These are phyloP conservation scores for Ips nitidus DNA, from an alignment of 1,140 invertebrate species.

Conservation along the genomic window DNA sequence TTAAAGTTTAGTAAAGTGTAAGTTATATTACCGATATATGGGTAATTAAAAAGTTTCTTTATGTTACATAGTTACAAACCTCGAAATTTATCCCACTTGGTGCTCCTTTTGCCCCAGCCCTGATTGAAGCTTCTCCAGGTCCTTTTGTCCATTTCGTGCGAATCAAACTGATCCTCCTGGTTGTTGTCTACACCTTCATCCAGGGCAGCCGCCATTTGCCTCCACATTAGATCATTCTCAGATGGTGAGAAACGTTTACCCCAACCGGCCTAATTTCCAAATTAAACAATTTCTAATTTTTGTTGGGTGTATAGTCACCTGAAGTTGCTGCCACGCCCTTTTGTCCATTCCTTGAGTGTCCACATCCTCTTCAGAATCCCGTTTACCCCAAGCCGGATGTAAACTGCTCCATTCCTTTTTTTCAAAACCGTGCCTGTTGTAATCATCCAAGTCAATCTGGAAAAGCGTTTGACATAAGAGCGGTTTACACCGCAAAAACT, in stretches of 20 bases:
- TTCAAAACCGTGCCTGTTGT: not conserved
- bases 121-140: slow-evolving; percentile 64
- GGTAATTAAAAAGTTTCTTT: too few relatives aligned
- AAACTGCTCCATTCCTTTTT: slow-evolving; percentile 65
- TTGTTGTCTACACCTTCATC: slow-evolving; percentile 39
- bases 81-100: slow-evolving; percentile 62
- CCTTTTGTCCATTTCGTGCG: slow-evolving; percentile 57
- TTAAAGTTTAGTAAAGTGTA: too few relatives aligned
- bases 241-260: slow-evolving; percentile 49
- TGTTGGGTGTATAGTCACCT: slow-evolving; percentile 34
- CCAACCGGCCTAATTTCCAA: slow-evolving; percentile 47
- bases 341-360: slow-evolving; percentile 38
- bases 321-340: slow-evolving; percentile 49
- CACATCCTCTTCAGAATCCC: slow-evolving; percentile 44
- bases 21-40: too few relatives aligned
- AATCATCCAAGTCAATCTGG: not conserved
- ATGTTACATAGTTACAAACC: slow-evolving; percentile 48
- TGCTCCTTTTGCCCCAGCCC: slow-evolving; percentile 64
- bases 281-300: slow-evolving; percentile 20
- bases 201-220: slow-evolving; percentile 40
- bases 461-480: slow-evolving; percentile 1
- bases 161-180: slow-evolving; percentile 29
- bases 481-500: slow-evolving; percentile 10
- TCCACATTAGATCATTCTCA: slow-evolving; percentile 45
- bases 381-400: slow-evolving; percentile 64